Evolutionary conservation across 2,113 vertebrate genomes (phyloP), one percentile per base, ranked within the genome.

Genomic region (Nesogale talazaci): DNA sequence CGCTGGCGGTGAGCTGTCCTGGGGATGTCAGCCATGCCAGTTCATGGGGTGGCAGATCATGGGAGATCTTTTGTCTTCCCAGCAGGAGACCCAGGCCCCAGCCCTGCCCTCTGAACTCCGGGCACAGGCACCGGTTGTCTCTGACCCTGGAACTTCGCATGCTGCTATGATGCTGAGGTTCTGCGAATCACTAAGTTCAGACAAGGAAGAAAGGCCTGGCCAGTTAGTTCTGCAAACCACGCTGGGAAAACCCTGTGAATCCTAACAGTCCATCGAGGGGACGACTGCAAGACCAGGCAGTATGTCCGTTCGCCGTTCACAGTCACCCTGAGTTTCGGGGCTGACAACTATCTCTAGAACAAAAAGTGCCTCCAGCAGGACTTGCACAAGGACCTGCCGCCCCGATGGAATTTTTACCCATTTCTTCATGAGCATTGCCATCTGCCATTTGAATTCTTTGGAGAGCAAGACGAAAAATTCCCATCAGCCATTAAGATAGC

Each of bases 381-480:
- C 85, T 57, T 89, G 87, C 59, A 69, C 42, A 38, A 89, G 40
- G 17, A 27, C 36, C 20, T 67, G 8, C 78, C 79, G 72, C 31
- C 87, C 52, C 82, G 75, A 92, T 36, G 76, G 88, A 82, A 81
- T 80, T 95, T 93, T 88, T 77, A 80, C 80, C 75, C 72, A 89
- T 61, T 93, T 90, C 56, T 84, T 88, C 72, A n/a, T 88, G 92
- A 93, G 31, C 25, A 12, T 16, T 86, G 72, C 19, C 38, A 75
- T 70, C 34, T 74, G 38, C 8, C 74, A 90, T 87, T 84, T 87
- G 70, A 89, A 88, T 87, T 83, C 70, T 31, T 77, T 69, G 27
- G 40, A 91, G 63, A 79, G 78, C 67, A 94, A 93, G 31, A 89
- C 88, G 40, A 95, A 75, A 89, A 79, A 46, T 16, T 84, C 86